Conservation (phyloP, 1,140 invertebrate species). For the Zophobas morio region DNA sequence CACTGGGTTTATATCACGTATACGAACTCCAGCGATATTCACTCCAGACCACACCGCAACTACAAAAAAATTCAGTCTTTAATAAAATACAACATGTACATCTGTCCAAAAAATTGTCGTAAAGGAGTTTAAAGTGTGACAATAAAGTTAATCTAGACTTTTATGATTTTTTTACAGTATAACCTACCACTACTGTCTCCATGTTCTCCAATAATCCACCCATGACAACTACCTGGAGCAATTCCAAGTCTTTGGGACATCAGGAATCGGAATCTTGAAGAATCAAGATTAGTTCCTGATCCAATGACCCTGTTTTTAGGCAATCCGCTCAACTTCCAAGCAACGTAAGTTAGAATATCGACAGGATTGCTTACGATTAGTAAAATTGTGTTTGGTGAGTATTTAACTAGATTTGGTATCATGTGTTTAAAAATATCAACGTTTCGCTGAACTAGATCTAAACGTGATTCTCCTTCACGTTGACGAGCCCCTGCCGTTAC, state of each 20-base stretch:
- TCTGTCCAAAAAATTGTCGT: too few species aligned
- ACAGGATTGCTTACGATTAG: slow-evolving; percentile 93
- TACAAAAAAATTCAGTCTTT: slow-evolving; percentile 60
- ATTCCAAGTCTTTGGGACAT: slow-evolving; percentile 86
- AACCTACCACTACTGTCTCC: slow-evolving; percentile 82
- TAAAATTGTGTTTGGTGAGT: slow-evolving; percentile 90
- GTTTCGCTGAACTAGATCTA: slow-evolving; percentile 90
- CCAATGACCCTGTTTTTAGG: slow-evolving; percentile 90
- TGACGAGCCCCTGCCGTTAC: slow-evolving; percentile 92
- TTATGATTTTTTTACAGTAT: neutral
- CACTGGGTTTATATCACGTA: slow-evolving; percentile 83
- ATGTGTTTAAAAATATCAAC: slow-evolving; percentile 91
- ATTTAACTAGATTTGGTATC: slow-evolving; percentile 85
- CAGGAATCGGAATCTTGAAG: slow-evolving; percentile 89
- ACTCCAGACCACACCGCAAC: slow-evolving; percentile 95
- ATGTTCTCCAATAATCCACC: slow-evolving; percentile 92
- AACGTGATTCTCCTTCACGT: slow-evolving; percentile 86
- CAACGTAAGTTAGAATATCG: slow-evolving; percentile 91
- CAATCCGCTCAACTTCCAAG: slow-evolving; percentile 92
- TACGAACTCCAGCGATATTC: slow-evolving; percentile 89
- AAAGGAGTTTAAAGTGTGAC: too few species aligned
- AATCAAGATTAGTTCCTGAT: slow-evolving; percentile 93
- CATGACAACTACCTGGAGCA: slow-evolving; percentile 87
- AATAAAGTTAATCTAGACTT: too few species aligned
- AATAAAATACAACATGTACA: too few species aligned